Conservation (phyloP, 2,888 invertebrate genomes). For the Elegia similella region DNA sequence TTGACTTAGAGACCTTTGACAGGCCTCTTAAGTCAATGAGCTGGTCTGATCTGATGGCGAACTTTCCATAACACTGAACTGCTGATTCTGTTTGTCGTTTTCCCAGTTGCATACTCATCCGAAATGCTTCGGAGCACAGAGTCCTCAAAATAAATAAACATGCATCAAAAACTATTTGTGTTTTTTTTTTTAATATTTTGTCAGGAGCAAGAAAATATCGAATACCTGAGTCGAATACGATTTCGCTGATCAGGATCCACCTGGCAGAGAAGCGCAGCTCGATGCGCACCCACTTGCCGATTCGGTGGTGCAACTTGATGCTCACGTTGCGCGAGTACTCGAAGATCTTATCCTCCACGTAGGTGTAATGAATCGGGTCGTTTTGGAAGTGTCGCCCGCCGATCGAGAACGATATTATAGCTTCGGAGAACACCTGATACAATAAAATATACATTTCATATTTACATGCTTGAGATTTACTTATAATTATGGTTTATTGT, state of each 20-base stretch:
- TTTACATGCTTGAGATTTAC: too few relatives aligned
- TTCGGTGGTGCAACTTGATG: slow-evolving; percentile 90
- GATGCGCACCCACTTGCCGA: slow-evolving; percentile 90
- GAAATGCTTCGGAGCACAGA: too few relatives aligned
- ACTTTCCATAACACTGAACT: too few relatives aligned
- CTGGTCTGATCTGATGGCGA: too few relatives aligned
- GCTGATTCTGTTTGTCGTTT: too few relatives aligned
- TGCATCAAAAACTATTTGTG: too few relatives aligned
- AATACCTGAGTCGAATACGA: slow-evolving; percentile 91
- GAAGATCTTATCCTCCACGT: slow-evolving; percentile 89
- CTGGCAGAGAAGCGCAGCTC: slow-evolving; percentile 89
- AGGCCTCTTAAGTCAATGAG: too few relatives aligned
- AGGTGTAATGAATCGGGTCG: slow-evolving; percentile 87
- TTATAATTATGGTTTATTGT: too few relatives aligned
- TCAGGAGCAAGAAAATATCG: slow-evolving; percentile 23
- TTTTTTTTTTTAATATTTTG: too few relatives aligned
- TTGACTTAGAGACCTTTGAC: too few relatives aligned
- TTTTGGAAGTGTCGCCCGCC: slow-evolving; percentile 90
- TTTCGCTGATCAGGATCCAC: slow-evolving; percentile 95
- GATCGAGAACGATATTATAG: slow-evolving; percentile 89
- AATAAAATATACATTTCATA: slow-evolving; percentile 24
- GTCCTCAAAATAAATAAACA: too few relatives aligned
- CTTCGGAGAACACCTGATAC: slow-evolving; percentile 89
- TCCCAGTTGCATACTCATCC: too few relatives aligned
- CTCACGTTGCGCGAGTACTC: slow-evolving; percentile 91